phyloP scores from a whole-genome alignment of 2,888 invertebrate species.

The Dusona sp. region DNA sequence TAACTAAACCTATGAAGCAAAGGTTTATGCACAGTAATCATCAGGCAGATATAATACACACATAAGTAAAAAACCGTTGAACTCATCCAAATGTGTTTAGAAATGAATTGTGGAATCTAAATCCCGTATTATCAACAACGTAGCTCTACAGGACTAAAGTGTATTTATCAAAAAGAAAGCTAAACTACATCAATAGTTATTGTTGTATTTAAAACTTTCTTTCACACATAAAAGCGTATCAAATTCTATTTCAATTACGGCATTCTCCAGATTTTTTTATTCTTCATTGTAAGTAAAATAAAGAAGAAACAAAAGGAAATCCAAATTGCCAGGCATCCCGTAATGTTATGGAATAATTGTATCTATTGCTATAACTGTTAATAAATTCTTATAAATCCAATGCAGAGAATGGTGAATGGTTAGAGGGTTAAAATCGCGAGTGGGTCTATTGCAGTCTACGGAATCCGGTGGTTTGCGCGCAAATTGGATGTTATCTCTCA shows the following conservation, averaged over 20 bases:
- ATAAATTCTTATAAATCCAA: conserved; percentile 30
- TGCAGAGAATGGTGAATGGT: conserved; percentile 45
- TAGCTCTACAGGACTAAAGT: no score
- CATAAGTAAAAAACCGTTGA: no score
- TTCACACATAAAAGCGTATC: no score
- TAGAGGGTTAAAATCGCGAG: conserved; percentile 61
- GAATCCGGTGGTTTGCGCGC: conserved; percentile 78
- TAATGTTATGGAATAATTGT: not conserved
- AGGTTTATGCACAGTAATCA: no score
- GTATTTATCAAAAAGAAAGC: no score
- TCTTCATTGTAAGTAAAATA: not conserved
- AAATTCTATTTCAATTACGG: no score
- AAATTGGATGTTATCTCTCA: conserved; percentile 82
- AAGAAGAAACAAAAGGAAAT: conserved; percentile 12
- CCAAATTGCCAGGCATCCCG: not conserved
- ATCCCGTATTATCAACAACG: no score
- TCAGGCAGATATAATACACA: no score
- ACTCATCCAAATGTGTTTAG: no score
- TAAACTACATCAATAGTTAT: no score
- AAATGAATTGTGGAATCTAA: no score
- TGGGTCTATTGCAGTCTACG: conserved; percentile 70
- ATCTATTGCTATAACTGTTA: not conserved
- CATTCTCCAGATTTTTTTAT: not conserved
- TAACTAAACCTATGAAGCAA: not conserved
- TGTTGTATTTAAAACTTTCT: no score